Evolutionary conservation across 2,113 vertebrate genomes (phyloP), one percentile per base, ranked within the genome.

Genomic region (Rousettus leschenaultii): DNA sequence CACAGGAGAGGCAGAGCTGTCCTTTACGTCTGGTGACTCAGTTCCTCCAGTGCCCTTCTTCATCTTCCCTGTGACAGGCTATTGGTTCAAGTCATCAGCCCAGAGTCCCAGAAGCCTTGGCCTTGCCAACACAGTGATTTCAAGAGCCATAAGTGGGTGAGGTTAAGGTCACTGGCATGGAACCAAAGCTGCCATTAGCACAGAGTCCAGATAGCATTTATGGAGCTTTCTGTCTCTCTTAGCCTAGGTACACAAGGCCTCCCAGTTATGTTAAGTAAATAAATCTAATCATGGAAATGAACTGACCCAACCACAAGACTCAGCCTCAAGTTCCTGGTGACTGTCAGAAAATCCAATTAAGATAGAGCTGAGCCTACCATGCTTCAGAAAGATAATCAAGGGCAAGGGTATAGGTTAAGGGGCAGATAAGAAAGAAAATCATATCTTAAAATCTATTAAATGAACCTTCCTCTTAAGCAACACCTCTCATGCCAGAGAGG

Each of bases 341-440:
- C 45, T 65, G 82, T 83, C 80, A 94, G 89, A 68, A 97, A 97
- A 95, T 95, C 38, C 96, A 97, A 55, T 89, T 91, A 94, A 96
- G 61, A 74, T 13, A 87, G 84, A 95, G 53, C 19, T 55, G 75
- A 84, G 59, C 61, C 82, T 83, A 53, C 84, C 33, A 86, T 18
- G 51, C 43, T 90, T 66, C 77, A 68, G 28, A 70, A 71, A 78
- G 85, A 48, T 86, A 88, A 86, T 2, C 83, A 33, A 24, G 35
- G 55, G 68, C 73, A 68, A 85, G 15, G 18, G 26, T 48, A 51
- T 16, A 57, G 66, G 24, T 18, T 71, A 70, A 91, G 30, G 15
- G 26, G 48, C 84, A 87, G 40, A 53, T 66, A 92, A 97, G 94
- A 92, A 90, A 73, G 68, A 77, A 91, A 95, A 94, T 73, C 68